Conservation (phyloP, 2,113 vertebrate genomes). For the Dendrocopos noguchii region DNA sequence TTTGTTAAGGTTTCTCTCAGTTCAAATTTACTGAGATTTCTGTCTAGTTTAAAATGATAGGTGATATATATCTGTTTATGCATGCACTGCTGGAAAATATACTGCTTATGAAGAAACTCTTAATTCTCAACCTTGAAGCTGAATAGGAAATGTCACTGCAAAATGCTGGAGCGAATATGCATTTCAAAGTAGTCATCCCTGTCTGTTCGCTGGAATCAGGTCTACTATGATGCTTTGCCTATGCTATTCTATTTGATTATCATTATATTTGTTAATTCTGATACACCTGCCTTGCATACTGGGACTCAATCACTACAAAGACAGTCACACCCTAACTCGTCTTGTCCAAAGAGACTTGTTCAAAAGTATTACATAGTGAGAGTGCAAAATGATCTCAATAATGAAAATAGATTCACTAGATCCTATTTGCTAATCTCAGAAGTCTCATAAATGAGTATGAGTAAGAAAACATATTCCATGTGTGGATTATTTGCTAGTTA, state of each 20-base stretch:
- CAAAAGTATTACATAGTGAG: not conserved
- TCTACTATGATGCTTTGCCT: not conserved
- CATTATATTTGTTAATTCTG: not conserved
- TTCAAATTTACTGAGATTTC: not conserved
- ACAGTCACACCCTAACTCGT: not conserved
- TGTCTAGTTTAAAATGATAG: not conserved
- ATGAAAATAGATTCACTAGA: not conserved
- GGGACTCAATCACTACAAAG: not conserved
- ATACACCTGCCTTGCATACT: not conserved
- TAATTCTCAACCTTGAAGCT: not conserved
- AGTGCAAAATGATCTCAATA: not conserved
- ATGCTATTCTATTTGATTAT: not conserved
- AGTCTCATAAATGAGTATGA: conserved; percentile 7
- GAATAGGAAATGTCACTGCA: not conserved
- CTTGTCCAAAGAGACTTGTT: fast-evolving
- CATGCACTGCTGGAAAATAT: not conserved
- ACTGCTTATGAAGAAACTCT: not conserved
- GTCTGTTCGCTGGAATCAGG: not conserved
- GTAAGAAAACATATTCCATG: not conserved
- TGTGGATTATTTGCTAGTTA: conserved; percentile 18
- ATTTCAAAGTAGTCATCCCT: not conserved
- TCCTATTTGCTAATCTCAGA: conserved; percentile 13
- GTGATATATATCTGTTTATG: not conserved
- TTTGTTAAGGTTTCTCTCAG: not conserved
- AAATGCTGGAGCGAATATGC: not conserved